These are phyloP conservation scores for Frankliniella intonsa DNA, from an alignment of 2,888 invertebrate species.

Conservation along the genomic window DNA sequence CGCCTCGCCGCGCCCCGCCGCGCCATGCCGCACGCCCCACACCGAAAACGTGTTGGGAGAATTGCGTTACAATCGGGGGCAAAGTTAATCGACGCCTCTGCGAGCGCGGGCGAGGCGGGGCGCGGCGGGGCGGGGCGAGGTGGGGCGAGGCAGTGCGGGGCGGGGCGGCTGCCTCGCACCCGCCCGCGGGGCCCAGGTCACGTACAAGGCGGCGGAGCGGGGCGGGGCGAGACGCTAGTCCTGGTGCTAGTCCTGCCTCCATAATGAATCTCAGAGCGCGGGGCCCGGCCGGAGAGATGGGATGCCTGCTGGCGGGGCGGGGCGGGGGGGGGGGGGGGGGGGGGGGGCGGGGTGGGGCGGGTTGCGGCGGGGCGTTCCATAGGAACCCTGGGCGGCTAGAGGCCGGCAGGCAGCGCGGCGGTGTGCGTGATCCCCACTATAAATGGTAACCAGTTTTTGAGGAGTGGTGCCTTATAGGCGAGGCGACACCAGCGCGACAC, in stretches of 20 bases:
- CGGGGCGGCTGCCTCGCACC: background rate
- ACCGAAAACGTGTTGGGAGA: background rate
- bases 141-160: background rate
- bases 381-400: too few relatives aligned
- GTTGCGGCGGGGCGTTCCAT: background rate
- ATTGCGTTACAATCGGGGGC: constrained; percentile 22
- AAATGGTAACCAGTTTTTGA: too few relatives aligned
- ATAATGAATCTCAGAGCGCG: constrained; percentile 5
- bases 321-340: background rate
- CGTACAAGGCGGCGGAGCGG: background rate
- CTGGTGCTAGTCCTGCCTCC: background rate
- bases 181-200: background rate
- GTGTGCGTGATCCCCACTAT: too few relatives aligned
- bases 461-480: too few relatives aligned
- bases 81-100: constrained; percentile 14
- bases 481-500: too few relatives aligned
- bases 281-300: background rate
- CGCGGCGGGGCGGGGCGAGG: background rate
- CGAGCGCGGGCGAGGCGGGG: background rate
- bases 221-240: background rate
- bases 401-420: too few relatives aligned
- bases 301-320: background rate
- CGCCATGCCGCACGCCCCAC: background rate
- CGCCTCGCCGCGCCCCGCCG: too few relatives aligned
- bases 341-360: background rate